Evolutionary conservation across 2,888 invertebrate genomes (phyloP).

Genomic region (Pristionchus fissidentatus): DNA sequence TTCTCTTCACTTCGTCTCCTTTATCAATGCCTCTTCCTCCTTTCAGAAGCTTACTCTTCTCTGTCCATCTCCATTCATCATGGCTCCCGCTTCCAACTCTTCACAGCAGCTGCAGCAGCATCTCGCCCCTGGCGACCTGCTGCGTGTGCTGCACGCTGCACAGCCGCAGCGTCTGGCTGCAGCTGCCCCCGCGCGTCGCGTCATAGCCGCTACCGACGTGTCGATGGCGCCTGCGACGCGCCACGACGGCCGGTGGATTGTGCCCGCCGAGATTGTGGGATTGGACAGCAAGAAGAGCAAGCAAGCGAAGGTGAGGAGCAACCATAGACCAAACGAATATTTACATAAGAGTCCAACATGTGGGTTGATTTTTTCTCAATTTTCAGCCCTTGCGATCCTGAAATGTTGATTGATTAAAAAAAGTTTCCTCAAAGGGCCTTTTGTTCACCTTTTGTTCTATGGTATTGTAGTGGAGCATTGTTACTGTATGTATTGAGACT

Average conservation of each 20-base stretch:
- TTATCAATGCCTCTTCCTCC: no score
- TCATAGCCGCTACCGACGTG: conserved; percentile 29
- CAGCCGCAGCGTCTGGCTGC: not conserved
- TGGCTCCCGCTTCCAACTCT: conserved; percentile 4
- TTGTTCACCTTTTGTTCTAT: no score
- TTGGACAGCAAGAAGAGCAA: conserved; percentile 42
- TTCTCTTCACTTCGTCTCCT: no score
- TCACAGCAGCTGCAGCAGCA: no score
- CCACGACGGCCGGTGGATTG: not conserved
- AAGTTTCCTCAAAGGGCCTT: no score
- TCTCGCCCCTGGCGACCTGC: conserved; percentile 2
- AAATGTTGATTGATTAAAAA: not conserved
- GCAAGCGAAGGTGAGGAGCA: conserved; percentile 5
- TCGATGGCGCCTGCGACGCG: not conserved
- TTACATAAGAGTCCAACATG: not conserved
- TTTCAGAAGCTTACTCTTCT: conserved; percentile 38
- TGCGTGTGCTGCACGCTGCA: conserved; percentile 19
- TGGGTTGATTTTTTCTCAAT: not conserved
- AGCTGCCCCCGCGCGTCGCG: not conserved
- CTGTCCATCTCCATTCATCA: conserved; percentile 33
- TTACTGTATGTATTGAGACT: not conserved
- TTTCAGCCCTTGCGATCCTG: no score
- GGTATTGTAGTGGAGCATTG: not conserved
- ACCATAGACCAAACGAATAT: no score
- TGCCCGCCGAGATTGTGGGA: conserved; percentile 43